These are phyloP conservation scores for Stomorhina lunata DNA, from an alignment of 2,888 invertebrate genomes.

Conservation along the genomic window DNA sequence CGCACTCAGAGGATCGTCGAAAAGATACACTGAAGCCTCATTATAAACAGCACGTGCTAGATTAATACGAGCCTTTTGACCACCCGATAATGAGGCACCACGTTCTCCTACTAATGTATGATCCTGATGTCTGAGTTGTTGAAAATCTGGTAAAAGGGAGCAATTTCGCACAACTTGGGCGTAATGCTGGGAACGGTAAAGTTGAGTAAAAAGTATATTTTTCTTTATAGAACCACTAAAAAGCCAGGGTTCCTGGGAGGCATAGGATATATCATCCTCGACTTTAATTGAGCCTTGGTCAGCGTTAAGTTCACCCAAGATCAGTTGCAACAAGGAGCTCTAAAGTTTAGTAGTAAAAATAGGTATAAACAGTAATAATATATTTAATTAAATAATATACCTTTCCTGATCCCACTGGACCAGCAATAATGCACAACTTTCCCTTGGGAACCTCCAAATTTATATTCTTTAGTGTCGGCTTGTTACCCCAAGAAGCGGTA, in stretches of 20 bases:
- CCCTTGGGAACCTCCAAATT: constrained; percentile 83
- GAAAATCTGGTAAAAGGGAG: constrained; percentile 76
- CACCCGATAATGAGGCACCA: constrained; percentile 87
- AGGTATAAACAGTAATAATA: background rate
- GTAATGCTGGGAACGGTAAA: constrained; percentile 83
- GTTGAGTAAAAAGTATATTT: constrained; percentile 88
- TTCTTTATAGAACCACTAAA: constrained; percentile 84
- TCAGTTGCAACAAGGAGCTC: constrained; percentile 81
- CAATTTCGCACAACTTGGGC: constrained; percentile 81
- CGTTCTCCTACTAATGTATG: constrained; percentile 86
- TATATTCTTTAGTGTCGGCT: constrained; percentile 82
- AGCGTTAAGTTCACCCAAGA: constrained; percentile 83
- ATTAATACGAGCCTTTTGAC: constrained; percentile 87
- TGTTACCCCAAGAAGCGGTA: constrained; percentile 81
- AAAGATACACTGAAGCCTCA: constrained; percentile 86
- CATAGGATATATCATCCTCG: constrained; percentile 83
- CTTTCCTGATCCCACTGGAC: constrained; percentile 93
- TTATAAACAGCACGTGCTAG: constrained; percentile 87
- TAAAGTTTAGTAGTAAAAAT: constrained; percentile 69
- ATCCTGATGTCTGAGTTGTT: constrained; percentile 86
- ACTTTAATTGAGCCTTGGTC: constrained; percentile 81
- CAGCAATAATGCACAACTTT: constrained; percentile 89
- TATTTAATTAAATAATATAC: constrained; percentile 68
- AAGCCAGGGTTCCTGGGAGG: constrained; percentile 86
- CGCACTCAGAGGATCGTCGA: constrained; percentile 90